Conservation (phyloP, 2,797 vertebrate genomes). For the Anableps anableps region DNA sequence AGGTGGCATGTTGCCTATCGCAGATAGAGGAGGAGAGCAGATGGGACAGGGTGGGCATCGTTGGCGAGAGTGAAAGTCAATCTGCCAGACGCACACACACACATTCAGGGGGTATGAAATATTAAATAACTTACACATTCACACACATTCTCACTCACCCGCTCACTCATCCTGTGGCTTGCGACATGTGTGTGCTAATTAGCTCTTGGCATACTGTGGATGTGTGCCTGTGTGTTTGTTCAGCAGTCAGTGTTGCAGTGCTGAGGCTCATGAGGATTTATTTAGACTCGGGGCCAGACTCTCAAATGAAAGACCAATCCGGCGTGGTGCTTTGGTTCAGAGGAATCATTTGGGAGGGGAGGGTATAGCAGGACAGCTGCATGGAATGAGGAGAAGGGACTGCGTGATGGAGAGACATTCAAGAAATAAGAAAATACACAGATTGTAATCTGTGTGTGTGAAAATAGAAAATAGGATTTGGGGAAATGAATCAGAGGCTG, state of each 20-base stretch:
- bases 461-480: constrained; percentile 54
- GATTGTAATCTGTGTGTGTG: constrained; percentile 55
- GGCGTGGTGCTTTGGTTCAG: constrained; percentile 56
- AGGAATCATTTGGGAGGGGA: constrained; percentile 25
- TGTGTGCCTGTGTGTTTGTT: constrained; percentile 25
- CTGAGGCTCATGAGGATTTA: constrained; percentile 63
- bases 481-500: constrained; percentile 39
- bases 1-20: constrained; percentile 60
- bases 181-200: constrained; percentile 68
- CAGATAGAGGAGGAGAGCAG: constrained; percentile 53
- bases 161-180: constrained; percentile 50
- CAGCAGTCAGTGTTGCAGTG: constrained; percentile 49
- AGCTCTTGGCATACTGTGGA: constrained; percentile 46
- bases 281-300: constrained; percentile 63
- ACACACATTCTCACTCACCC: constrained; percentile 14
- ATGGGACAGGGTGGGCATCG: constrained; percentile 21
- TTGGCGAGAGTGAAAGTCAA: constrained; percentile 49
- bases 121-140: constrained; percentile 32
- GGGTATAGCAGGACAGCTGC: constrained; percentile 4
- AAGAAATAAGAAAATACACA: constrained; percentile 52
- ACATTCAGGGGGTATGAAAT: constrained; percentile 15
- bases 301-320: constrained; percentile 73
- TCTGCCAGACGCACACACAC: constrained; percentile 28
- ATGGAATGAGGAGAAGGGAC: constrained; percentile 1
- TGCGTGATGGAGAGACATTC: constrained; percentile 8